Evolutionary conservation across 2,888 invertebrate species (phyloP), one percentile per base, ranked within the genome.

Genomic region (Sphaerophoria rueppellii): DNA sequence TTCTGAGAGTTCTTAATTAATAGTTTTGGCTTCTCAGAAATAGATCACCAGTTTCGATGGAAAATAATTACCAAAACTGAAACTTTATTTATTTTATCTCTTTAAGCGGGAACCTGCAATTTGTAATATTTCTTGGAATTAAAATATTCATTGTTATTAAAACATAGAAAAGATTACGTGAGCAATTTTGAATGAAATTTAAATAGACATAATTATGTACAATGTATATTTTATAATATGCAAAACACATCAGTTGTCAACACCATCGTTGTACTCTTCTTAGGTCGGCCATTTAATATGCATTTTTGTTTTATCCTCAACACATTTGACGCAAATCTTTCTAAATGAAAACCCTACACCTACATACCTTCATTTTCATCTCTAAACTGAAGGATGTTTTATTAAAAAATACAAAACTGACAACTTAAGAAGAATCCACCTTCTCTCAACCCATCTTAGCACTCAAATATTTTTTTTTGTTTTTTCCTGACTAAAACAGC

Each of bases 351-450:
- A n/a, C 60, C 60, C 60, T 60, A 43, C 24, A 60, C 6, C 9
- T 6, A 40, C 40, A 40, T 40, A 40, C 40, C 9, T 40, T 7
- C 4, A 9, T 58, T 58, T 40, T 60, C 12, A 16, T 60, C 12
- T 4, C 16, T 16, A 65, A 50, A 50, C 14, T 35, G 65, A 65
- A 65, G 50, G 65, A 65, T 50, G 6, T 65, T 65, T 65, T 43
- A 65, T 65, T 50, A 50, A 50, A 65, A 60, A 63, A 37, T 46
- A 48, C 4, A 32, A 48, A 48, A 34, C 65, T 65, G 65, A 65
- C 65, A 50, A 37, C 35, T 65, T 58, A 43, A 43, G 60, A 43
- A 43, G 40, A 12, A 11, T n/a, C 46, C 16, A 11, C 32, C 9
- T n/a, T 6, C 5, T 65, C 35, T 1, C 4, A 12, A 5, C 16